A percentile compares a stretch with the other conserved stretches of the same genome.
phyloP scores from a whole-genome alignment of 2,888 invertebrate species.

The Phragmatobia fuliginosa region DNA sequence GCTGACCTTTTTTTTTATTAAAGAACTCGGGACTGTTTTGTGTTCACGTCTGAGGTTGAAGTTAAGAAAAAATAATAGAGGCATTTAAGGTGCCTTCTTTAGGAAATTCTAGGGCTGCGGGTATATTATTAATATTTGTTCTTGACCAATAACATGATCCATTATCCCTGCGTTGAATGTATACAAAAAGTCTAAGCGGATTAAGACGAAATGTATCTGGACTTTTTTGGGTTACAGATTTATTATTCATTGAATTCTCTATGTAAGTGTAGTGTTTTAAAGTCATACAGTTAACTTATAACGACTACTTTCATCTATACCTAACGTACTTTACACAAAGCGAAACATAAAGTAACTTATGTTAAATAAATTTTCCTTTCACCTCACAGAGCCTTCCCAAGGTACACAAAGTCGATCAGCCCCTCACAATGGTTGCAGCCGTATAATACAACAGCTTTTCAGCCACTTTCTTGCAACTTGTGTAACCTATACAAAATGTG shows the following conservation, averaged over 20 bases:
- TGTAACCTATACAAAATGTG: slow-evolving; percentile 60
- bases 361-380: slow-evolving; percentile 31
- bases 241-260: no score
- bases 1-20: slow-evolving; percentile 22
- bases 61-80: not conserved
- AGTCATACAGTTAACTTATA: not conserved
- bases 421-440: slow-evolving; percentile 34
- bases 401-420: slow-evolving; percentile 35
- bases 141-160: no score
- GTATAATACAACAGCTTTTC: slow-evolving; percentile 48
- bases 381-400: slow-evolving; percentile 17
- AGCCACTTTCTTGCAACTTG: slow-evolving; percentile 55
- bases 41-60: not conserved
- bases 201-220: no score
- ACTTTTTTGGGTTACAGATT: no score
- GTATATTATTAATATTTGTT: no score
- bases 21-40: slow-evolving; percentile 8
- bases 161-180: no score
- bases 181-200: no score
- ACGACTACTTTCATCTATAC: not conserved
- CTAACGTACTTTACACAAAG: not conserved
- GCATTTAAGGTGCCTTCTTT: not conserved
- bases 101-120: no score
- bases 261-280: not conserved
- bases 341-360: slow-evolving; percentile 6